These are phyloP conservation scores for Erebia epiphron DNA, from an alignment of 2,888 invertebrate genomes.

Conservation along the genomic window DNA sequence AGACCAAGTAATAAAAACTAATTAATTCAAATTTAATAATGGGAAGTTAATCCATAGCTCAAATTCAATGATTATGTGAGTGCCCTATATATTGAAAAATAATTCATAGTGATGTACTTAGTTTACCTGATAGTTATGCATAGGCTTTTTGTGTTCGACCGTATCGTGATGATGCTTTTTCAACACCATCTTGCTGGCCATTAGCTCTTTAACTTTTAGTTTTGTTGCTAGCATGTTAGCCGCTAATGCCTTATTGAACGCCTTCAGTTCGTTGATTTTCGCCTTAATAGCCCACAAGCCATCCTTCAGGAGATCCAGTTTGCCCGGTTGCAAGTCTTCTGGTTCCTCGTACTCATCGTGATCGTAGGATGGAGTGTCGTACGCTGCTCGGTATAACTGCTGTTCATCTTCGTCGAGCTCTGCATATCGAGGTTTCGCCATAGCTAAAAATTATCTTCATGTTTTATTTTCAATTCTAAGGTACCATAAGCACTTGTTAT, in stretches of 20 bases:
- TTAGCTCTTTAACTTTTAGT: slow-evolving; percentile 65
- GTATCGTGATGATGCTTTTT: slow-evolving; percentile 58
- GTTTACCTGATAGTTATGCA: slow-evolving; percentile 58
- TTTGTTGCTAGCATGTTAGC: slow-evolving; percentile 69
- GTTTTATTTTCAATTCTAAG: neutral
- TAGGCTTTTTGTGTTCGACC: slow-evolving; percentile 58
- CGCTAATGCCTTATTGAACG: slow-evolving; percentile 68
- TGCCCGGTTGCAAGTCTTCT: slow-evolving; percentile 55
- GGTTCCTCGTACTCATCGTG: slow-evolving; percentile 60
- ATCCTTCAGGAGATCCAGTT: slow-evolving; percentile 71
- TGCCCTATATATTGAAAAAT: no score
- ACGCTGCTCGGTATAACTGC: slow-evolving; percentile 67
- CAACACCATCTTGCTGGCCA: slow-evolving; percentile 52
- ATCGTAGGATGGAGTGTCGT: slow-evolving; percentile 66
- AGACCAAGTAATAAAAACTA: no score
- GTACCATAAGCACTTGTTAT: no score
- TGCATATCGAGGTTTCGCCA: slow-evolving; percentile 57
- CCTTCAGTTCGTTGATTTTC: slow-evolving; percentile 68
- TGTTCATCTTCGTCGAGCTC: slow-evolving; percentile 72
- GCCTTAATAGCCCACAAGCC: slow-evolving; percentile 71
- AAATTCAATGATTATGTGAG: no score
- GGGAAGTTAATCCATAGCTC: no score
- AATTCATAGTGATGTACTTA: neutral
- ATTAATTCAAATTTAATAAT: no score
- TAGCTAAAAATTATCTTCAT: slow-evolving; percentile 47